These are phyloP conservation scores for Aphaenogaster ashmeadi DNA, from an alignment of 1,140 invertebrate species.

Conservation along the genomic window DNA sequence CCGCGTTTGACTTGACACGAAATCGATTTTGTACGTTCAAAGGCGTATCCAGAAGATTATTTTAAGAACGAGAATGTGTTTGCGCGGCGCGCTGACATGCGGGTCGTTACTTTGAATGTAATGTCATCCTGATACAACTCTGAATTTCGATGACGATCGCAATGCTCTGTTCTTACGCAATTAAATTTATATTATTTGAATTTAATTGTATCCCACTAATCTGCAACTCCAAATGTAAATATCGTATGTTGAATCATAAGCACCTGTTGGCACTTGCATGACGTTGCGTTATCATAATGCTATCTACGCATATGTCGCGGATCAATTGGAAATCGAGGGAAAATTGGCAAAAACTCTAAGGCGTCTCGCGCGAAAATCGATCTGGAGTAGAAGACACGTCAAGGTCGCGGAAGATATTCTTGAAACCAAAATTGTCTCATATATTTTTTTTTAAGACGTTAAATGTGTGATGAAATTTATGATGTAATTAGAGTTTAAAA, in stretches of 20 bases:
- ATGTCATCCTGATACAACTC: constrained; percentile 3
- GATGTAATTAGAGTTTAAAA: constrained; percentile 21
- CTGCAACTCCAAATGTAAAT: no score
- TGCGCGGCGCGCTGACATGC: not conserved
- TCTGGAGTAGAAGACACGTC: constrained; percentile 44
- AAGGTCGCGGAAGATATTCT: constrained; percentile 53
- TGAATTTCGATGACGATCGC: not conserved
- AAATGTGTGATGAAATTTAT: not conserved
- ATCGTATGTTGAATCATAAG: not conserved
- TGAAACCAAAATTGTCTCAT: not conserved
- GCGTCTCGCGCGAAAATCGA: not conserved
- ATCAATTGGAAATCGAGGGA: not conserved
- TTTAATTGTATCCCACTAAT: not conserved
- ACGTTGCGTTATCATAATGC: constrained; percentile 18
- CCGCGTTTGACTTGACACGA: not conserved
- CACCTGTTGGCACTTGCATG: not conserved
- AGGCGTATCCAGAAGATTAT: constrained; percentile 9
- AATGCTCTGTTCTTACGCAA: not conserved
- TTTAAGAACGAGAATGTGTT: constrained; percentile 43
- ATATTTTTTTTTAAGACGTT: not conserved
- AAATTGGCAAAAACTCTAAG: not conserved
- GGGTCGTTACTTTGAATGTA: not conserved
- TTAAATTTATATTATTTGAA: not conserved
- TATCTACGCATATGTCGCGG: not conserved
- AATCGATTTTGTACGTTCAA: constrained; percentile 7